Evolutionary conservation across 2,888 invertebrate genomes (phyloP).

Genomic region (Himalopsyche kuldschensis): DNA sequence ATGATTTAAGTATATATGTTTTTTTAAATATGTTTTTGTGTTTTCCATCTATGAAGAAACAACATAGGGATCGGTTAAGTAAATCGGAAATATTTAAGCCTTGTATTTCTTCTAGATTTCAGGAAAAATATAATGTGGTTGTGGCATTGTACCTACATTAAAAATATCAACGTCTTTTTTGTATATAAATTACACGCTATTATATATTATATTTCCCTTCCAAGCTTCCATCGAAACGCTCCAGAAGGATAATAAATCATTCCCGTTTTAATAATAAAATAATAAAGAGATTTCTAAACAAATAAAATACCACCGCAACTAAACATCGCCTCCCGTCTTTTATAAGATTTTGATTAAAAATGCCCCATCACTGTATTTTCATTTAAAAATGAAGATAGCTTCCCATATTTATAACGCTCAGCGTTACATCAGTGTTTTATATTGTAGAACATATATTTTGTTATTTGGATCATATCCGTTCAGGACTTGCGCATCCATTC

Average conservation of each 20-base stretch:
- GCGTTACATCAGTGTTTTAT: not conserved
- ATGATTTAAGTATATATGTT: too few relatives aligned
- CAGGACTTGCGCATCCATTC: not conserved
- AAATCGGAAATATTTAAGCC: too few relatives aligned
- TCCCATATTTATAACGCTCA: not conserved
- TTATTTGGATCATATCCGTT: not conserved
- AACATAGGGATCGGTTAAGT: too few relatives aligned
- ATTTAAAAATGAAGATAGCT: slow-evolving; percentile 14
- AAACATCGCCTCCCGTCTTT: slow-evolving; percentile 9
- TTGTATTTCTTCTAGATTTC: too few relatives aligned
- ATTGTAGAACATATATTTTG: not conserved
- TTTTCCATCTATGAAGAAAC: too few relatives aligned
- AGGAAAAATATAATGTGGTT: too few relatives aligned
- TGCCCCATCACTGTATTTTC: slow-evolving; percentile 27
- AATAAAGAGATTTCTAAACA: slow-evolving; percentile 35
- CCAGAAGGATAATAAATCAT: slow-evolving; percentile 27
- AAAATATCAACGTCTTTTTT: too few relatives aligned
- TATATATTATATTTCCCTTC: not conserved
- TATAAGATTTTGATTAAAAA: slow-evolving; percentile 25
- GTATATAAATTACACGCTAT: not conserved
- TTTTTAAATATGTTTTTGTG: too few relatives aligned
- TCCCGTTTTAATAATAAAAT: slow-evolving; percentile 34
- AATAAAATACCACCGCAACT: slow-evolving; percentile 21
- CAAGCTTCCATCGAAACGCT: slow-evolving; percentile 3
- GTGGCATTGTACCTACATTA: too few relatives aligned